phyloP scores from a whole-genome alignment of 2,888 invertebrate genomes.

The Brachyptera risi region DNA sequence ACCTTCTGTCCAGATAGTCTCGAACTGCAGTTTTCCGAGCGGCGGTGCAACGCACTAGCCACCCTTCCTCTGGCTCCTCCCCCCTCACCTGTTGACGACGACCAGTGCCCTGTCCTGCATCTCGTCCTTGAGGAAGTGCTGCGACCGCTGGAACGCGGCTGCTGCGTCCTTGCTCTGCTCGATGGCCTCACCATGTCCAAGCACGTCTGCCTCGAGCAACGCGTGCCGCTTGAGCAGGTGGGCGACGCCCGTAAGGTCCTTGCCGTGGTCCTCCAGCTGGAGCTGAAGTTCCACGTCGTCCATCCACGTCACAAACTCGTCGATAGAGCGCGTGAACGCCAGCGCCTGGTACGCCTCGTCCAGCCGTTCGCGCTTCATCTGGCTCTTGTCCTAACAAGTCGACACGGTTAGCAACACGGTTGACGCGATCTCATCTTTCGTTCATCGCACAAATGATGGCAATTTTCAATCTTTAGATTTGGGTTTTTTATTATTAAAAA shows the following conservation, averaged over 20 bases:
- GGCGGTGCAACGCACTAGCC: too few relatives aligned
- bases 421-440: too few relatives aligned
- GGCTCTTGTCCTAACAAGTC: conserved; percentile 58
- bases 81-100: conserved; percentile 54
- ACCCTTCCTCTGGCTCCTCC: too few relatives aligned
- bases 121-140: conserved; percentile 88
- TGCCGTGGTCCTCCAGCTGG: conserved; percentile 69
- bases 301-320: conserved; percentile 92
- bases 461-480: too few relatives aligned
- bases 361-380: conserved; percentile 76
- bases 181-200: conserved; percentile 78
- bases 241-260: conserved; percentile 81
- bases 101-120: conserved; percentile 68
- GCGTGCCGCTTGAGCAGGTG: conserved; percentile 76
- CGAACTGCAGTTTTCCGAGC: too few relatives aligned
- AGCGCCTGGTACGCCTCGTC: conserved; percentile 87
- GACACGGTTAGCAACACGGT: too few relatives aligned
- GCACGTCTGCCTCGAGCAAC: conserved; percentile 81
- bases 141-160: conserved; percentile 67
- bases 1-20: too few relatives aligned
- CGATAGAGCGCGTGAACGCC: conserved; percentile 80
- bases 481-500: too few relatives aligned
- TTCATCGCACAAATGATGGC: too few relatives aligned
- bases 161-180: conserved; percentile 75
- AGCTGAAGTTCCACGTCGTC: conserved; percentile 80